phyloP scores from a whole-genome alignment of 92 coral and sea anemone species.

The Scolanthus callimorphus region DNA sequence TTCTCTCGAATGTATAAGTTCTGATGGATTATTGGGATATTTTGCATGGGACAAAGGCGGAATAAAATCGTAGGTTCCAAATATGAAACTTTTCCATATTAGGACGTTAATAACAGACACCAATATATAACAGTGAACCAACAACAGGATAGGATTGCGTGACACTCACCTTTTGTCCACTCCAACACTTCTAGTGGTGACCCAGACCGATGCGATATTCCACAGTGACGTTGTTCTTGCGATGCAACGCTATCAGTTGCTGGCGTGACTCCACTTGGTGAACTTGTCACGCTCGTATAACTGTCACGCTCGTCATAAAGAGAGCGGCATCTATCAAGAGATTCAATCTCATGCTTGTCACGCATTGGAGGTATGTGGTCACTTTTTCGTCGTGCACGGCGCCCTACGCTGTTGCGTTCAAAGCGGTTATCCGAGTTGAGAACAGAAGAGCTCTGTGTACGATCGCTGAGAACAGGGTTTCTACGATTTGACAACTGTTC shows the following conservation, averaged over 20 bases:
- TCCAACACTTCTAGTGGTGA: background rate
- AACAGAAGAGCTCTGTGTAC: background rate
- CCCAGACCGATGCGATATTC: background rate
- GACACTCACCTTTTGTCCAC: conserved; percentile 2
- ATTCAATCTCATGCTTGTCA: background rate
- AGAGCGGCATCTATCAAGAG: background rate
- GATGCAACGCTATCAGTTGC: background rate
- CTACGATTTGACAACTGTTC: background rate
- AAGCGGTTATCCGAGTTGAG: no score
- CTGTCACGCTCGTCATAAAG: background rate
- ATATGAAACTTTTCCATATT: no score
- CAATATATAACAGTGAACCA: background rate
- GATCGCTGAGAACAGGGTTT: background rate
- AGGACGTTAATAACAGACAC: no score
- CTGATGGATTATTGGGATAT: no score
- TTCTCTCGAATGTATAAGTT: no score
- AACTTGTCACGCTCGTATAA: conserved; percentile 2
- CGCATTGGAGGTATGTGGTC: background rate
- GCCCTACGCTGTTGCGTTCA: no score
- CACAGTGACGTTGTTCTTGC: background rate
- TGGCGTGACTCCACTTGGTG: background rate
- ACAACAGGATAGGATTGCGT: background rate
- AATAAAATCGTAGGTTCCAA: no score
- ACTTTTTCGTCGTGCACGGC: no score
- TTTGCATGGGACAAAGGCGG: no score